These are phyloP conservation scores for Cherax quadricarinatus DNA, from an alignment of 1,140 invertebrate species.

Conservation along the genomic window DNA sequence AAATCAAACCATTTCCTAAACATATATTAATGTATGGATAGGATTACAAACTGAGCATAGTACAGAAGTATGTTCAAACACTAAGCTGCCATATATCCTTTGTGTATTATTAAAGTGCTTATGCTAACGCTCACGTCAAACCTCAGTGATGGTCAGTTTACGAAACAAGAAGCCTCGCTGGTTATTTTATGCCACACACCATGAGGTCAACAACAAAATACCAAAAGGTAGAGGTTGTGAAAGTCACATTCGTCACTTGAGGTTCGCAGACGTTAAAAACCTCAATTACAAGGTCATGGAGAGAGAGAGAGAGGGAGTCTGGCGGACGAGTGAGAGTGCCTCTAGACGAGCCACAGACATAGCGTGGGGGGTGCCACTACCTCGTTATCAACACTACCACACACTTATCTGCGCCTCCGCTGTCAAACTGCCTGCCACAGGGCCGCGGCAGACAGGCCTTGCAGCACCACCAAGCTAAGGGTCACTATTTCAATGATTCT, in stretches of 20 bases:
- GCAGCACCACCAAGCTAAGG: neutral
- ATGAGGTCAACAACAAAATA: neutral
- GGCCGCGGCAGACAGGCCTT: neutral
- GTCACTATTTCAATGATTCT: neutral
- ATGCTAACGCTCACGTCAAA: neutral
- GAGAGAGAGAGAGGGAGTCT: neutral
- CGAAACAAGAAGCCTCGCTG: neutral
- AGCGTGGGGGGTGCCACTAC: neutral
- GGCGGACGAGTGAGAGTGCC: neutral
- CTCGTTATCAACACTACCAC: neutral
- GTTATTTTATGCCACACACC: neutral
- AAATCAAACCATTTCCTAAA: no score
- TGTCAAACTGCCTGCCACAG: neutral
- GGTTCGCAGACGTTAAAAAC: neutral
- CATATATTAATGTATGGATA: no score
- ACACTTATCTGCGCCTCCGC: neutral
- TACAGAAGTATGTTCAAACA: neutral
- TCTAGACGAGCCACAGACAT: neutral
- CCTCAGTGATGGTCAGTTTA: neutral
- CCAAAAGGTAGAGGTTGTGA: neutral
- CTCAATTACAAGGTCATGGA: neutral
- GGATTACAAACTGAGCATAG: no score
- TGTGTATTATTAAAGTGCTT: neutral
- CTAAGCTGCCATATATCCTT: neutral
- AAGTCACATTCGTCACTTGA: neutral